These are phyloP conservation scores for Melanostoma scalare DNA, from an alignment of 2,888 invertebrate species.

Conservation along the genomic window DNA sequence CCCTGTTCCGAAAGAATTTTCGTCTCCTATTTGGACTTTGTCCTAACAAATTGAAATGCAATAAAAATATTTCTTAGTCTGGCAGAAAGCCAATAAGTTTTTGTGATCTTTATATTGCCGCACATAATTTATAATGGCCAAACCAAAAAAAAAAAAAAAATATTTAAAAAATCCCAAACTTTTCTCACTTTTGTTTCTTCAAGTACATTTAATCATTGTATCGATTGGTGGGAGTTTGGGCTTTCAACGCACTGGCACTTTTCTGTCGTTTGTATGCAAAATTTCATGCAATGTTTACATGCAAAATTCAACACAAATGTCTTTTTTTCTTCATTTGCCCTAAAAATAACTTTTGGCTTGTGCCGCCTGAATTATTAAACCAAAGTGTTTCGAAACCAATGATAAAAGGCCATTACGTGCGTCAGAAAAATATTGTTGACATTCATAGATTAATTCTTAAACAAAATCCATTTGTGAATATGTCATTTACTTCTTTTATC, in stretches of 20 bases:
- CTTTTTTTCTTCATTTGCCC: constrained; percentile 12
- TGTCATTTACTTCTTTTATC: not conserved
- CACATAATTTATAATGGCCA: not conserved
- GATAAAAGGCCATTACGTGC: constrained; percentile 39
- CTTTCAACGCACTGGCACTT: not conserved
- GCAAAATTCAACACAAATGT: not conserved
- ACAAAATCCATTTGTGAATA: not conserved
- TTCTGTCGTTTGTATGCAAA: not conserved
- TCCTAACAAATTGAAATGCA: constrained; percentile 41
- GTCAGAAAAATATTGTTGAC: constrained; percentile 38
- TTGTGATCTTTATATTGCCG: constrained; percentile 35
- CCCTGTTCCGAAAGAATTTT: too few species aligned
- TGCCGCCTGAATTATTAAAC: not conserved
- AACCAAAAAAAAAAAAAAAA: not conserved
- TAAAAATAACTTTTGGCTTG: constrained; percentile 20
- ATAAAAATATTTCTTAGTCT: constrained; percentile 31
- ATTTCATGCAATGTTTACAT: not conserved
- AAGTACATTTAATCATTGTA: not conserved
- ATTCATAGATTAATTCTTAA: constrained; percentile 6
- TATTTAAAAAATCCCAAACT: not conserved
- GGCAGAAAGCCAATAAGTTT: constrained; percentile 47
- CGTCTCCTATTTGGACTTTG: constrained; percentile 15
- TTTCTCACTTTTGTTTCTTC: not conserved
- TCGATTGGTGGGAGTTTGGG: too few species aligned
- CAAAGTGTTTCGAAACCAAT: constrained; percentile 8